These are phyloP conservation scores for Xiphorhynchus erythropygius DNA, from an alignment of 2,797 vertebrate species.

Conservation along the genomic window DNA sequence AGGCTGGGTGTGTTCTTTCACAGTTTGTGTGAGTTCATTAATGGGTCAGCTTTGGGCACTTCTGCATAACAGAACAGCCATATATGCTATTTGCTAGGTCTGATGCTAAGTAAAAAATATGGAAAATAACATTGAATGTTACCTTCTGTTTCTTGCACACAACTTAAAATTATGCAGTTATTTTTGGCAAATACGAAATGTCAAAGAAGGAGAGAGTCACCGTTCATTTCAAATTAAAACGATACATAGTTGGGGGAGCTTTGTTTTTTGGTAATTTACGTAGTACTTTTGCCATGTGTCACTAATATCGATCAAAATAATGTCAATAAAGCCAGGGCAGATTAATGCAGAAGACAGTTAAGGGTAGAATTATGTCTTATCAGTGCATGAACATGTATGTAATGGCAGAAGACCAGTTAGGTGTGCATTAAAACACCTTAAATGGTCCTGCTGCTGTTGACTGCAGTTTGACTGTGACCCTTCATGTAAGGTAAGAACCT, in stretches of 20 bases:
- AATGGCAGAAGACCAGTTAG: neutral
- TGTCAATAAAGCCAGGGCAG: neutral
- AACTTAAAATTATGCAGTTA: constrained; percentile 57
- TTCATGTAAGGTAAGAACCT: neutral
- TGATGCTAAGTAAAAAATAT: neutral
- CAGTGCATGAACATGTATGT: neutral
- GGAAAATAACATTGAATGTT: constrained; percentile 57
- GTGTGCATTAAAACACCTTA: neutral
- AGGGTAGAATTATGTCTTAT: neutral
- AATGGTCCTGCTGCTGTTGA: neutral
- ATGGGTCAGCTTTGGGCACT: neutral
- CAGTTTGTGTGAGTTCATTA: neutral
- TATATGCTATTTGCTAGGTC: neutral
- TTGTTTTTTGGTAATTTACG: neutral
- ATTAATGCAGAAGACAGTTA: neutral
- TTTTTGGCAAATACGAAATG: constrained; percentile 56
- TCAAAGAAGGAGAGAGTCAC: constrained; percentile 32
- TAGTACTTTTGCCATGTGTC: neutral
- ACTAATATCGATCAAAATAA: neutral
- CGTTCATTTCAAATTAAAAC: constrained; percentile 41
- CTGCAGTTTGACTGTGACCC: neutral
- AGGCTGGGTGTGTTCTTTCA: neutral
- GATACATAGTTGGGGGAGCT: neutral
- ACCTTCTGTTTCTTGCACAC: constrained; percentile 52
- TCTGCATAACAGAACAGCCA: neutral